phyloP scores from a whole-genome alignment of 2,888 invertebrate genomes.

The Drosophila bunnanda region DNA sequence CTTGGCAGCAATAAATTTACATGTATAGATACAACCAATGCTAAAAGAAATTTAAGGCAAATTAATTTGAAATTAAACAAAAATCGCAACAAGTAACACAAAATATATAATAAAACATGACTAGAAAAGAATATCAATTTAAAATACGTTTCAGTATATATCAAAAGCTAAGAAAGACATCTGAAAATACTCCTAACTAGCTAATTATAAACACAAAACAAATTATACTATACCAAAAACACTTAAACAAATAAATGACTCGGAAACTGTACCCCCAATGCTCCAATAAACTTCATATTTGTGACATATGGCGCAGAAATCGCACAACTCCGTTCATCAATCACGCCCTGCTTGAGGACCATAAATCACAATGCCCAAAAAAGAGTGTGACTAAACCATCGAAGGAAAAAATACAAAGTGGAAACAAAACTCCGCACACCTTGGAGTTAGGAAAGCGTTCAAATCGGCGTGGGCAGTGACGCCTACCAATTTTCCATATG shows the following conservation, averaged over 20 bases:
- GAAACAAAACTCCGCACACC: conserved; percentile 24
- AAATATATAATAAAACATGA: too few relatives aligned
- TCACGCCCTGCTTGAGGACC: conserved; percentile 20
- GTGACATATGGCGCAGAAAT: conserved; percentile 27
- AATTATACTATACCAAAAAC: neutral
- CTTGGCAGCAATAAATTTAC: neutral
- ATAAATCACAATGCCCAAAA: conserved; percentile 32
- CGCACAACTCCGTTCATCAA: conserved; percentile 48
- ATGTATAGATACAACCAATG: neutral
- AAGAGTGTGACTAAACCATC: conserved; percentile 45
- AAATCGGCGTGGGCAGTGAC: conserved; percentile 65
- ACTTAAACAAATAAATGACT: neutral
- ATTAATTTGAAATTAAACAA: neutral
- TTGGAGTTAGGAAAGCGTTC: conserved; percentile 60
- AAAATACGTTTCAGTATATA: too few relatives aligned
- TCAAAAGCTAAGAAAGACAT: neutral
- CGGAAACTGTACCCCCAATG: conserved; percentile 7
- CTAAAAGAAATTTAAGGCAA: too few relatives aligned
- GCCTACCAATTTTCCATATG: conserved; percentile 63
- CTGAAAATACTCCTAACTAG: too few relatives aligned
- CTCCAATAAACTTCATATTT: conserved; percentile 31
- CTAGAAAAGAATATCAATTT: too few relatives aligned
- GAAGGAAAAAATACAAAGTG: conserved; percentile 7
- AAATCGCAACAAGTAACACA: too few relatives aligned
- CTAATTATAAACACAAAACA: neutral